Conservation (phyloP, 2,888 invertebrate species). For the Meloe dianella region DNA sequence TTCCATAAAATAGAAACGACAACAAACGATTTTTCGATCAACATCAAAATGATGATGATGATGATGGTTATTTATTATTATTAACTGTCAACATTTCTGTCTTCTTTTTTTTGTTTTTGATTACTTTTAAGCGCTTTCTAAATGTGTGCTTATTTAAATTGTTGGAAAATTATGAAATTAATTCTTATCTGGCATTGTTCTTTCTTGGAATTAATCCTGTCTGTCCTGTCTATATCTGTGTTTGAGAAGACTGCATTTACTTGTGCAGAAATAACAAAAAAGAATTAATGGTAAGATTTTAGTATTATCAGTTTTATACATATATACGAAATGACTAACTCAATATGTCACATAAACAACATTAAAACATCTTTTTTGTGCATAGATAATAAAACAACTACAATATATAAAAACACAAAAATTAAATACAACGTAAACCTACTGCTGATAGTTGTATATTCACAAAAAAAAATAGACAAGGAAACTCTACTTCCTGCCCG, state of each 20-base stretch:
- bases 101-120: not conserved
- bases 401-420: not conserved
- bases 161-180: not conserved
- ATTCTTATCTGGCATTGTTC: slow-evolving; percentile 4
- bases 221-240: not conserved
- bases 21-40: not conserved
- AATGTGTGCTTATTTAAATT: not conserved
- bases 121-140: not conserved
- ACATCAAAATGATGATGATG: not conserved
- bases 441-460: not conserved
- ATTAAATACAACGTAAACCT: not conserved
- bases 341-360: slow-evolving; percentile 15
- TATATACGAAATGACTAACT: slow-evolving; percentile 11
- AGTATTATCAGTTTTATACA: slow-evolving; percentile 12
- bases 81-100: slow-evolving; percentile 8
- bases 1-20: slow-evolving; percentile 1
- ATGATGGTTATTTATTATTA: not conserved
- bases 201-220: not conserved
- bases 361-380: slow-evolving; percentile 6
- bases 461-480: not conserved
- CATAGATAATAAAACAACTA: not conserved
- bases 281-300: slow-evolving; percentile 14
- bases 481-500: not conserved
- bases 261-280: slow-evolving; percentile 9
- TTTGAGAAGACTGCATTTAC: not conserved